Evolutionary conservation across 2,113 vertebrate genomes (phyloP).

Genomic region (Mus spicilegus): DNA sequence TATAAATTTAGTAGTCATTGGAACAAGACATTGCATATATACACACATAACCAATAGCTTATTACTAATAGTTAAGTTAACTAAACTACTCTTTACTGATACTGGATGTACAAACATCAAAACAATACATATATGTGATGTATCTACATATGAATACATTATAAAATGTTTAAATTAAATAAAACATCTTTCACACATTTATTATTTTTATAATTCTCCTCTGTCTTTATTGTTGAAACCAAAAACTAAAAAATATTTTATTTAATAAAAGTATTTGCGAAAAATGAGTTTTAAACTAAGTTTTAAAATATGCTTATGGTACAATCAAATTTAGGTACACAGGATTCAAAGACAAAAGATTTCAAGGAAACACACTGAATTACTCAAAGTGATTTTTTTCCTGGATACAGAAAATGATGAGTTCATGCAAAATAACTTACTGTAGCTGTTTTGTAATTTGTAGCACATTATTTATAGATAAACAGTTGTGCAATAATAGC

Average conservation of each 20-base stretch:
- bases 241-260: not conserved
- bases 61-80: not conserved
- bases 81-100: not conserved
- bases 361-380: not conserved
- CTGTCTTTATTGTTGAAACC: not conserved
- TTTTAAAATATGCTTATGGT: not conserved
- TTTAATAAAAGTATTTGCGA: not conserved
- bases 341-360: not conserved
- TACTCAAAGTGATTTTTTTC: not conserved
- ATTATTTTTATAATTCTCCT: not conserved
- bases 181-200: not conserved
- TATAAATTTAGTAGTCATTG: not conserved
- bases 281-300: not conserved
- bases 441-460: not conserved
- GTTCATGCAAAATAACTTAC: not conserved
- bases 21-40: slow-evolving; percentile 6
- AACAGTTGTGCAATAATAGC: not conserved
- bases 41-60: not conserved
- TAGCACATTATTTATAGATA: not conserved
- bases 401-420: not conserved
- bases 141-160: not conserved
- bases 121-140: not conserved
- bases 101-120: not conserved
- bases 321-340: not conserved
- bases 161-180: not conserved